These are phyloP conservation scores for Chamaetylas fuelleborni DNA, from an alignment of 2,113 vertebrate genomes.

Conservation along the genomic window DNA sequence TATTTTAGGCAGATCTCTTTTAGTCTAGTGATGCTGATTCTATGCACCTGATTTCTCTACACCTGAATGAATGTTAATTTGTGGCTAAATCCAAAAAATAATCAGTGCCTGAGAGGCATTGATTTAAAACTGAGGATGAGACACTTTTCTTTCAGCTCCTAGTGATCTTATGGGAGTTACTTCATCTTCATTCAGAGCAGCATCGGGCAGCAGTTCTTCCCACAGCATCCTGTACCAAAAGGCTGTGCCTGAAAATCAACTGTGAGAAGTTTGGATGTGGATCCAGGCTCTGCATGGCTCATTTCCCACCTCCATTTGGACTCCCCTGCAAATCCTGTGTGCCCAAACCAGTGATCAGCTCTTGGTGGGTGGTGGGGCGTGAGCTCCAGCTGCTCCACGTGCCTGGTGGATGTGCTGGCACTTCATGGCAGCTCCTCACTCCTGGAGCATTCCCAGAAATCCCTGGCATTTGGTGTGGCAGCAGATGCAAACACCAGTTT, in stretches of 20 bases:
- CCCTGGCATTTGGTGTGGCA: neutral
- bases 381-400: neutral
- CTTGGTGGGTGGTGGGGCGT: neutral
- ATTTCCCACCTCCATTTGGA: neutral
- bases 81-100: neutral
- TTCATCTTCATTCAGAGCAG: neutral
- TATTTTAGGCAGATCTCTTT: neutral
- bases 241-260: accelerated
- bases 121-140: neutral
- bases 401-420: neutral
- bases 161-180: neutral
- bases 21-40: neutral
- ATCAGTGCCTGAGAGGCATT: neutral
- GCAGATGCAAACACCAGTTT: slow-evolving; percentile 18
- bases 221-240: neutral
- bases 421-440: neutral
- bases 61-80: neutral
- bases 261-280: neutral
- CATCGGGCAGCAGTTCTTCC: neutral
- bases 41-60: neutral
- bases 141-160: neutral
- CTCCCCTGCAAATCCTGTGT: neutral
- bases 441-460: neutral
- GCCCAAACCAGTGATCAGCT: accelerated
- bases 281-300: neutral